A percentile compares a stretch with the other conserved stretches of the same genome.
These are phyloP conservation scores for Passer domesticus DNA, from an alignment of 2,113 vertebrate genomes.

Conservation along the genomic window DNA sequence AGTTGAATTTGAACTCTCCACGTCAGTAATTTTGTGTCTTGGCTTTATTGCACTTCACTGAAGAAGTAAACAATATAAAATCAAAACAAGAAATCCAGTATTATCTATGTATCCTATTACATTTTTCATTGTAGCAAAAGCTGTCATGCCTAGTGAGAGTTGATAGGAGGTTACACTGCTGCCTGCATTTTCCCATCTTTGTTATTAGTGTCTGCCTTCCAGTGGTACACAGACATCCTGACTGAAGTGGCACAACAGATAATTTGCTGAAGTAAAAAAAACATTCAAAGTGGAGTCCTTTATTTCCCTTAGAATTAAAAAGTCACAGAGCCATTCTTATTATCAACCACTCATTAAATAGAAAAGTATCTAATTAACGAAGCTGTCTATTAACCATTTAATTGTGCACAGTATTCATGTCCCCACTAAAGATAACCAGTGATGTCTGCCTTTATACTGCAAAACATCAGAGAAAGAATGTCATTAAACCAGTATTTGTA, in stretches of 20 bases:
- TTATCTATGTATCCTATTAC: background rate
- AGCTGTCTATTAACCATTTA: background rate
- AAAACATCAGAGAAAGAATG: background rate
- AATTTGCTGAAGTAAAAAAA: background rate
- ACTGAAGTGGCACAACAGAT: background rate
- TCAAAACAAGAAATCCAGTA: background rate
- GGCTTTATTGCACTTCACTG: background rate
- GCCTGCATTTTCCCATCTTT: background rate
- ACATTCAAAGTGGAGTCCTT: background rate
- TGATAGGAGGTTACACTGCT: background rate
- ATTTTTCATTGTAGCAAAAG: slow-evolving; percentile 22
- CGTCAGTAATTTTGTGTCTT: background rate
- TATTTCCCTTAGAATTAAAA: background rate
- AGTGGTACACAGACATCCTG: background rate
- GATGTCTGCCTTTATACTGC: background rate
- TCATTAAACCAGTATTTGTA: background rate
- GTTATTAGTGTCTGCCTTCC: background rate
- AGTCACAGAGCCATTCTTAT: background rate
- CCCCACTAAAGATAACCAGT: background rate
- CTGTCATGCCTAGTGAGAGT: background rate
- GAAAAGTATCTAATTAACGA: background rate
- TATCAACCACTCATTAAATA: background rate
- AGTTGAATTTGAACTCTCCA: background rate
- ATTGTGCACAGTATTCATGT: background rate
- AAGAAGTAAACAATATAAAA: slow-evolving; percentile 22